Evolutionary conservation across 2,797 vertebrate species (phyloP).

Genomic region (Poliocrania exsul): DNA sequence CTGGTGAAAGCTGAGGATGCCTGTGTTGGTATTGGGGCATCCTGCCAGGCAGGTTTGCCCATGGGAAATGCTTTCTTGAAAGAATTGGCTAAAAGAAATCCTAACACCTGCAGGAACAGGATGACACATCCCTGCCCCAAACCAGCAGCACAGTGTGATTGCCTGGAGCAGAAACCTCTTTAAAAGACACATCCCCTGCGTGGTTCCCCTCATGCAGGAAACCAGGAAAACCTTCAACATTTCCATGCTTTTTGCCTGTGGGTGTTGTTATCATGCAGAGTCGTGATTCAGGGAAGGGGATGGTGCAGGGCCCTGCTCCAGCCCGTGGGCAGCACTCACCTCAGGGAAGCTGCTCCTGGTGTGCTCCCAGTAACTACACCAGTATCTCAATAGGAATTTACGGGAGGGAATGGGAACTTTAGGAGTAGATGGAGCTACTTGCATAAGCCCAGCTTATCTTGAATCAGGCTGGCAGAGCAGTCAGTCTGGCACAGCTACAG

Average conservation of each 20-base stretch:
- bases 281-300: neutral
- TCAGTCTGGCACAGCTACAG: constrained; percentile 41
- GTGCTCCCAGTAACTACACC: neutral
- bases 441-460: neutral
- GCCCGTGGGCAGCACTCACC: neutral
- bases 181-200: neutral
- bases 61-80: neutral
- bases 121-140: neutral
- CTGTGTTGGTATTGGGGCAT: neutral
- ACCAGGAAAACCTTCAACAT: neutral
- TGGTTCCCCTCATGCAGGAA: neutral
- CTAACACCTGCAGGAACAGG: neutral
- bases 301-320: neutral
- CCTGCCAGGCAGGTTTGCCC: constrained; percentile 34
- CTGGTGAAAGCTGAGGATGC: neutral
- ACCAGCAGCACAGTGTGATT: neutral
- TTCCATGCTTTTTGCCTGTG: neutral
- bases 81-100: neutral
- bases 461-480: constrained; percentile 17
- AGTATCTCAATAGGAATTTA: neutral
- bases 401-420: neutral
- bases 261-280: neutral
- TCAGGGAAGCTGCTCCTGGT: neutral
- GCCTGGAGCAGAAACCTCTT: neutral
- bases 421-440: neutral